phyloP scores from a whole-genome alignment of 2,113 vertebrate species.

The Dicerorhinus sumatrensis region DNA sequence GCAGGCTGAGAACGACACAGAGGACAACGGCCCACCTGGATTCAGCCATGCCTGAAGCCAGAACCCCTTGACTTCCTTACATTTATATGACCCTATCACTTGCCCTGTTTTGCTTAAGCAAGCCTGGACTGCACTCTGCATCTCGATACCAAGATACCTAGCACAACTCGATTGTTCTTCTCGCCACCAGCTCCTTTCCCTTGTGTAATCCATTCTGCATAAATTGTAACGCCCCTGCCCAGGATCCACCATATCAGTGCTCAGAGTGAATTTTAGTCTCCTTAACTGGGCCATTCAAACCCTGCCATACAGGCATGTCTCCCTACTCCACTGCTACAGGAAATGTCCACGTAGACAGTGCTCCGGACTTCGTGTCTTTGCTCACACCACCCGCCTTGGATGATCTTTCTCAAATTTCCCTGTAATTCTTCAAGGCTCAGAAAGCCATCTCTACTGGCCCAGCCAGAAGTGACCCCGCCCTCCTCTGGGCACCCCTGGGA shows the following conservation, averaged over 20 bases:
- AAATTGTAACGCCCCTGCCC: neutral
- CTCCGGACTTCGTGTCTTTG: no score
- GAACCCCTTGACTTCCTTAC: neutral
- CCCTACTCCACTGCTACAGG: rapidly evolving
- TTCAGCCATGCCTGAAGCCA: neutral
- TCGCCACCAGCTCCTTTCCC: neutral
- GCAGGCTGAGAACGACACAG: neutral
- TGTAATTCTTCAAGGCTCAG: no score
- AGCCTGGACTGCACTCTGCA: neutral
- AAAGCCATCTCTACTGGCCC: neutral
- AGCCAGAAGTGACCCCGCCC: neutral
- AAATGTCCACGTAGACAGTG: neutral
- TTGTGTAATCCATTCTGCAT: neutral
- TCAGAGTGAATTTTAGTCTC: neutral
- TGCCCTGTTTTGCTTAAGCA: neutral
- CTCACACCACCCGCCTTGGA: neutral
- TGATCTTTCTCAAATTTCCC: neutral
- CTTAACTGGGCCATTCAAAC: no score
- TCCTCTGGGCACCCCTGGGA: rapidly evolving
- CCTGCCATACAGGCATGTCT: rapidly evolving
- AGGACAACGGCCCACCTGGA: neutral
- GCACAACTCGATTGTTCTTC: no score
- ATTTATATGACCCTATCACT: neutral
- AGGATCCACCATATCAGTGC: neutral
- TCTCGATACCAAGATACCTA: neutral